Evolutionary conservation across 1,140 invertebrate genomes (phyloP).

Genomic region (Pristionchus pacificus): DNA sequence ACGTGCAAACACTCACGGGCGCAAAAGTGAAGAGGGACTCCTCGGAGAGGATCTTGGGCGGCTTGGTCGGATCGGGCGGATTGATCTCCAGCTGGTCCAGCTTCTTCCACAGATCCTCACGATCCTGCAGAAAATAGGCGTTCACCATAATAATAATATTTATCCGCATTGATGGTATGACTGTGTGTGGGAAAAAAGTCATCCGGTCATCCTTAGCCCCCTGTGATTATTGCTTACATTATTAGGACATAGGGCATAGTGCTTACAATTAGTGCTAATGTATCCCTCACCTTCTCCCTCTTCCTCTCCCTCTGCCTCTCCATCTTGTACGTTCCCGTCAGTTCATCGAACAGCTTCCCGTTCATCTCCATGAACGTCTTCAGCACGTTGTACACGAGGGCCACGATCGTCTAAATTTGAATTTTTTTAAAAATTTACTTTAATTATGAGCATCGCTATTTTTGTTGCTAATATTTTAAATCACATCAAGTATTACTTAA

Average conservation of each 20-base stretch:
- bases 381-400: constrained; percentile 63
- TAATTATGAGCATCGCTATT: too few species aligned
- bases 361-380: constrained; percentile 66
- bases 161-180: too few species aligned
- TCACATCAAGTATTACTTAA: too few species aligned
- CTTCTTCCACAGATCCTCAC: constrained; percentile 55
- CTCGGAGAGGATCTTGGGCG: constrained; percentile 38
- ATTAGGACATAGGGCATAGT: too few species aligned
- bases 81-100: constrained; percentile 44
- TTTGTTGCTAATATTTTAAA: too few species aligned
- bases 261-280: too few species aligned
- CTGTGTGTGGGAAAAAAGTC: too few species aligned
- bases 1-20: too few species aligned
- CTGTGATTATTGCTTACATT: too few species aligned
- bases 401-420: constrained; percentile 59
- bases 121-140: constrained; percentile 21
- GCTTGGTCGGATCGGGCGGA: constrained; percentile 26
- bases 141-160: background rate
- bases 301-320: constrained; percentile 57
- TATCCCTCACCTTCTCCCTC: constrained; percentile 37
- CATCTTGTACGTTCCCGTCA: constrained; percentile 55
- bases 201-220: too few species aligned
- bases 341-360: constrained; percentile 63
- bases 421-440: background rate
- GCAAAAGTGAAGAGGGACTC: background rate